These are phyloP conservation scores for Ibidorhyncha struthersii DNA, from an alignment of 2,113 vertebrate genomes.

Conservation along the genomic window DNA sequence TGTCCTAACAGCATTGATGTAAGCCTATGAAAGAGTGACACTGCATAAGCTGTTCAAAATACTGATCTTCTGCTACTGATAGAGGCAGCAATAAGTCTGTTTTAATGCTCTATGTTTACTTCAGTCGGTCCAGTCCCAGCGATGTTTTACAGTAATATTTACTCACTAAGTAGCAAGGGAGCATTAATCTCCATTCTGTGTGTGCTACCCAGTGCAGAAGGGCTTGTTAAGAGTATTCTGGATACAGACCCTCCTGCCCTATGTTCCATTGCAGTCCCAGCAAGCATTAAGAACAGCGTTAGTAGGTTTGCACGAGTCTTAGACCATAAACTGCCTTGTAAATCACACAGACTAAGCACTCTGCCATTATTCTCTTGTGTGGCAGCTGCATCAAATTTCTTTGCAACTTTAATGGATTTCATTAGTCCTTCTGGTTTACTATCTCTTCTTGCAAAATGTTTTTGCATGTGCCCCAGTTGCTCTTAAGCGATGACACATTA, in stretches of 20 bases:
- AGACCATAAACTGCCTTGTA: not conserved
- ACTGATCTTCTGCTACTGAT: not conserved
- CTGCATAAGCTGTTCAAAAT: not conserved
- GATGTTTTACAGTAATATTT: not conserved
- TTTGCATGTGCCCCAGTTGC: not conserved
- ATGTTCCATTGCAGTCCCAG: rapidly evolving
- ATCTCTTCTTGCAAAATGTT: not conserved
- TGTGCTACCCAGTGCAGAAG: not conserved
- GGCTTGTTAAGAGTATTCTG: not conserved
- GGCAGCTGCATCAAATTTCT: rapidly evolving
- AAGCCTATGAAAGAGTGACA: not conserved
- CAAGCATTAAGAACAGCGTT: not conserved
- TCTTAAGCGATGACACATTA: not conserved
- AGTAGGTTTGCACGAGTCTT: not conserved
- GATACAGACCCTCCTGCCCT: not conserved
- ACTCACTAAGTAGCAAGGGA: not conserved
- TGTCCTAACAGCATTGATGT: slow-evolving; percentile 14
- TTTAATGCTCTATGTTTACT: not conserved
- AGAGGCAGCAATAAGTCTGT: not conserved
- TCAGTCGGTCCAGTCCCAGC: not conserved
- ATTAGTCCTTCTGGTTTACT: not conserved
- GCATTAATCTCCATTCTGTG: not conserved
- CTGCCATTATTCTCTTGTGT: not conserved
- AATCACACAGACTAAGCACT: not conserved
- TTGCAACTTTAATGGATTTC: not conserved